Base-by-base conservation (phyloP, 2,797 vertebrate species). In the Premnoplex brunnescens region DNA sequence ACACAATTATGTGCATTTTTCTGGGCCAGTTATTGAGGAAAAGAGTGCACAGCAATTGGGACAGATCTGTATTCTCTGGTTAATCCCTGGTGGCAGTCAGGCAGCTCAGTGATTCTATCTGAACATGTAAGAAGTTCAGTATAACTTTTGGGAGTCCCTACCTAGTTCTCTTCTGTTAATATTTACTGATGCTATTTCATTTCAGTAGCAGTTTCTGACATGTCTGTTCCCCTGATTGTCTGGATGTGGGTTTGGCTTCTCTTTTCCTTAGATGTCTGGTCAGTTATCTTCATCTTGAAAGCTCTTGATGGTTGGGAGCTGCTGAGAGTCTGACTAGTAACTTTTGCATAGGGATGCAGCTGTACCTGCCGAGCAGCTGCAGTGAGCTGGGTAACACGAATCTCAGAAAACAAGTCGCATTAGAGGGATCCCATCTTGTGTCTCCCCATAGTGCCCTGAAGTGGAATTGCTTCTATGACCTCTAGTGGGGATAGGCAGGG, bases 1-100 rank as follows among this genome's bases (percentile, higher is more conserved):
- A 81, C 85, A 88, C 24, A 93, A 89, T 91, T 88, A 96, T 56
- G 80, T 89, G 84, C 54, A 37, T 92, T 95, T 93, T 97, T 84
- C 91, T 69, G 85, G 62, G 44, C 78, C 64, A 69, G 56, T 91
- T 88, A 72, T 89, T 62, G 66, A 92, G 46, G 58, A 91, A 87
- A 81, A 62, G 55, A 59, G 64, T 51, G 60, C n/a, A 91, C 11
- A 93, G 56, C 74, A 91, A 85, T 91, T 94, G 92, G 87, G 32
- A 88, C 49, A 85, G 81, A 88, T 74, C 64, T 58, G 27, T 91
- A 46, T 85, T 89, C 77, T 80, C 74, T 83, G 64, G 32, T 71
- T 96, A 74, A 91, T 89, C 71, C 55, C 46, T 89, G 81, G 75
- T 83, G 68, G 73, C 81, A 85, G 59, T 86, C 77, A 85, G 43